phyloP scores from a whole-genome alignment of 2,797 vertebrate species.

The Sebastes kiyomatsui region DNA sequence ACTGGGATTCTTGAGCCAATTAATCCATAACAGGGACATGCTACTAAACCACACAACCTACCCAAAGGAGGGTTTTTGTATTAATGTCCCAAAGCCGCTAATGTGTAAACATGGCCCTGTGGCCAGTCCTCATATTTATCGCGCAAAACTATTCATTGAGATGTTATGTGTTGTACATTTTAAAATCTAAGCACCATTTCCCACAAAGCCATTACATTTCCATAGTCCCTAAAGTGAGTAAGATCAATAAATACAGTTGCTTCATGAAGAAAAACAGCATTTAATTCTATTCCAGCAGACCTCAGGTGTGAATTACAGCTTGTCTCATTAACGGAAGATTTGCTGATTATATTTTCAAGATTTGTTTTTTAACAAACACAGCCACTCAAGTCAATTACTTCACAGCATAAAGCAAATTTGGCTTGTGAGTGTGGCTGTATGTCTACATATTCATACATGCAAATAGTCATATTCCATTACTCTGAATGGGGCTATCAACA shows the following conservation, averaged over 20 bases:
- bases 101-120: background rate
- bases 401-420: background rate
- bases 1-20: slow-evolving; percentile 20
- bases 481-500: background rate
- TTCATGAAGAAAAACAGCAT: background rate
- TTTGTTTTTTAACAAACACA: background rate
- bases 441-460: slow-evolving; percentile 1
- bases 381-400: slow-evolving; percentile 12
- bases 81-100: background rate
- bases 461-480: background rate
- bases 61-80: background rate
- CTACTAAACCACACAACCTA: background rate
- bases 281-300: slow-evolving; percentile 17
- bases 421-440: background rate
- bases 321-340: slow-evolving; percentile 14
- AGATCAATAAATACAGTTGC: background rate
- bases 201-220: background rate
- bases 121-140: background rate
- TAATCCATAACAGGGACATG: background rate
- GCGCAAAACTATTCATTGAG: background rate
- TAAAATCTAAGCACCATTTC: background rate
- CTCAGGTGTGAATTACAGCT: slow-evolving; percentile 22
- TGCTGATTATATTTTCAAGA: slow-evolving; percentile 20
- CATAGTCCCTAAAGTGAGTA: background rate
- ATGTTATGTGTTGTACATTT: background rate